These are phyloP conservation scores for Hiodon tergisus DNA, from an alignment of 2,113 vertebrate species.

Conservation along the genomic window DNA sequence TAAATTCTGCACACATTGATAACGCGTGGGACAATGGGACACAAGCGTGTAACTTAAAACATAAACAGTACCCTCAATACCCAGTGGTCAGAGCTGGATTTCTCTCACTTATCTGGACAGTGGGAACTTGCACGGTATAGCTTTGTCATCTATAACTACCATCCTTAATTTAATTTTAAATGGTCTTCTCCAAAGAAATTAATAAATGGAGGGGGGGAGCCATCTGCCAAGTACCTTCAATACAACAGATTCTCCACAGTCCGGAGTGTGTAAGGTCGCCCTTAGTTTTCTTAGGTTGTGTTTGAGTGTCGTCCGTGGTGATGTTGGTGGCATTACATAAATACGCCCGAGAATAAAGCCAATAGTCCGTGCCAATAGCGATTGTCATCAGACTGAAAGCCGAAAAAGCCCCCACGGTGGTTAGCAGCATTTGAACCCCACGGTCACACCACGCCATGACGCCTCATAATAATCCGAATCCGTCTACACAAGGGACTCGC, in stretches of 20 bases:
- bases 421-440: slow-evolving; percentile 83
- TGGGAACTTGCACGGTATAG: too few relatives aligned
- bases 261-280: slow-evolving; percentile 89
- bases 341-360: slow-evolving; percentile 89
- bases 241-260: slow-evolving; percentile 89
- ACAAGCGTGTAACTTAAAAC: too few relatives aligned
- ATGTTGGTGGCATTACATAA: slow-evolving; percentile 87
- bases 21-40: too few relatives aligned
- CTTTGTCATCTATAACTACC: neutral
- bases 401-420: slow-evolving; percentile 82
- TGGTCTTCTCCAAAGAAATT: neutral
- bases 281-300: slow-evolving; percentile 63
- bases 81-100: too few relatives aligned
- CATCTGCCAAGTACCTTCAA: slow-evolving; percentile 74
- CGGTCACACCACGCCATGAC: slow-evolving; percentile 91
- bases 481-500: slow-evolving; percentile 17
- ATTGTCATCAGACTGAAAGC: slow-evolving; percentile 95
- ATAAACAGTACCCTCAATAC: too few relatives aligned
- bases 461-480: slow-evolving; percentile 34
- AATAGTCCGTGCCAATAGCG: slow-evolving; percentile 93
- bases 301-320: slow-evolving; percentile 69
- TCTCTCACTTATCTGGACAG: too few relatives aligned
- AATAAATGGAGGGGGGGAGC: neutral
- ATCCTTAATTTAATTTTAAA: neutral
- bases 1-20: too few relatives aligned